Evolutionary conservation across 2,113 vertebrate species (phyloP).

Genomic region (Pristiophorus japonicus): DNA sequence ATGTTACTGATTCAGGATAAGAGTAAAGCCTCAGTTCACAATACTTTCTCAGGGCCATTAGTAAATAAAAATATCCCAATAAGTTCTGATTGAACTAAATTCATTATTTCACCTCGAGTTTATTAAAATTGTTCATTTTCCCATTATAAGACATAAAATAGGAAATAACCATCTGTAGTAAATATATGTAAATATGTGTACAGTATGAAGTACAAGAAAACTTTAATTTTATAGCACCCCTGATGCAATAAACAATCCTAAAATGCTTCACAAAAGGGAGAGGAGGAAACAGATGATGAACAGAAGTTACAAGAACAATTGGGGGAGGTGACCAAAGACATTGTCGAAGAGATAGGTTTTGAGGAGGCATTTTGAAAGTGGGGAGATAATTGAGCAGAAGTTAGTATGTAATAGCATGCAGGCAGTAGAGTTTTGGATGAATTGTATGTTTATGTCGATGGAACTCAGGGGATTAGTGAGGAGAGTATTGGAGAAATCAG

Average conservation of each 20-base stretch:
- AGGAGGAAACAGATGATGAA: neutral
- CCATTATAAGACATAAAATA: neutral
- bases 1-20: neutral
- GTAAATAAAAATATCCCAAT: neutral
- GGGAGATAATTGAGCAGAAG: neutral
- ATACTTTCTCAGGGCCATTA: neutral
- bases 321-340: too few relatives aligned
- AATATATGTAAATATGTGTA: neutral
- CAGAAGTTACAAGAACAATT: neutral
- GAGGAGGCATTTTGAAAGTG: neutral
- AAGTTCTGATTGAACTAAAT: neutral
- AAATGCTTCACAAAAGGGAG: neutral
- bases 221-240: too few relatives aligned
- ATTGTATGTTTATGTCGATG: neutral
- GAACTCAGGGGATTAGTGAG: neutral
- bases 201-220: too few relatives aligned
- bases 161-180: neutral
- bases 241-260: neutral
- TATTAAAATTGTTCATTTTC: neutral
- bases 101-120: neutral
- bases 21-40: neutral
- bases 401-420: neutral
- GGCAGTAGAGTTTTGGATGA: neutral
- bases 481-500: neutral
- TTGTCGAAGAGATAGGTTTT: neutral